Evolutionary conservation across 2,113 vertebrate genomes (phyloP).

Genomic region (Otolemur garnettii): DNA sequence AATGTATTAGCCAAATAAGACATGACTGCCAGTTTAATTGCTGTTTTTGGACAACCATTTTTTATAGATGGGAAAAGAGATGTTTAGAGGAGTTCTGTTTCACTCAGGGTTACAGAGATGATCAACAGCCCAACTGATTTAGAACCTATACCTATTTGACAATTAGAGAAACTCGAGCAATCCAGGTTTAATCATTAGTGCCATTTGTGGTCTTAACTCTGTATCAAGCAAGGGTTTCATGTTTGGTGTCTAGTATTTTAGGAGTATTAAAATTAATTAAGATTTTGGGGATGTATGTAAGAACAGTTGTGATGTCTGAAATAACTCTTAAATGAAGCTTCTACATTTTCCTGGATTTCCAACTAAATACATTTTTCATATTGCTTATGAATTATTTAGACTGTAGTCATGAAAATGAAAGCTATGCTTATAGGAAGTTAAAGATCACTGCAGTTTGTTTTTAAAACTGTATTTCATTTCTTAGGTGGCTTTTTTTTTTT

Average conservation of each 20-base stretch:
- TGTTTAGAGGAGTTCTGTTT: not conserved
- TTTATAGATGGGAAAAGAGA: not conserved
- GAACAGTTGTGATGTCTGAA: conserved; percentile 75
- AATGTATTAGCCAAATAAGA: not conserved
- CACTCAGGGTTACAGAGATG: not conserved
- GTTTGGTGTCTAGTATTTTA: conserved; percentile 61
- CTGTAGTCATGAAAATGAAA: conserved; percentile 86
- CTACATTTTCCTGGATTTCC: conserved; percentile 86
- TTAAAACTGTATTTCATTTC: not conserved
- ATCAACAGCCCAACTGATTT: not conserved
- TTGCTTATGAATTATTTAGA: conserved; percentile 85
- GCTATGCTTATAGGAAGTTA: conserved; percentile 61
- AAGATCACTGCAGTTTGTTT: not conserved
- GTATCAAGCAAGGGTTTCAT: not conserved
- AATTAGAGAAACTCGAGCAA: conserved; percentile 10
- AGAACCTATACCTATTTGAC: not conserved
- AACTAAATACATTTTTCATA: conserved; percentile 87
- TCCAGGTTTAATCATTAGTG: not conserved
- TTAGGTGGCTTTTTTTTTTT: conserved; percentile 56
- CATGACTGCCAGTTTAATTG: not conserved
- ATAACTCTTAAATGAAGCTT: conserved; percentile 81
- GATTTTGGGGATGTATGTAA: conserved; percentile 79
- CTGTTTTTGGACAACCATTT: conserved; percentile 15
- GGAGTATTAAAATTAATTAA: conserved; percentile 85
- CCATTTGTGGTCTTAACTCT: not conserved